Evolutionary conservation across 2,888 invertebrate genomes (phyloP).

Genomic region (Keiferia lycopersicella): DNA sequence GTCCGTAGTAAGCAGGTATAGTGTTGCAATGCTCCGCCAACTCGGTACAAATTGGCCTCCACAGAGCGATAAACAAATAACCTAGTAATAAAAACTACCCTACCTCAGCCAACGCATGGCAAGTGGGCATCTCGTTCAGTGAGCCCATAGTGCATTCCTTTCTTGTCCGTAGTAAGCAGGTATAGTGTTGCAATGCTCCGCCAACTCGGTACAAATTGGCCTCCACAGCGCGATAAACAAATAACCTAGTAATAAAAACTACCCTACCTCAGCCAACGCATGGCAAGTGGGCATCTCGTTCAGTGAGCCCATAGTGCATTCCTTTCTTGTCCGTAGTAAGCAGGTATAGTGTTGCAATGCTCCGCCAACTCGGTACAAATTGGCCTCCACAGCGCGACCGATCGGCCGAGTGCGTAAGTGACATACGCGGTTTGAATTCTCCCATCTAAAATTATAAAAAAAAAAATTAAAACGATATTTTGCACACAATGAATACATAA

Average conservation of each 20-base stretch:
- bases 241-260: no score
- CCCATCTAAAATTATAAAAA: constrained; percentile 80
- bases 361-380: constrained; percentile 51
- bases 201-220: constrained; percentile 53
- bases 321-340: constrained; percentile 46
- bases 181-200: constrained; percentile 50
- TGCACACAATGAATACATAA: no score
- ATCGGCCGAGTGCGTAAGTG: constrained; percentile 61
- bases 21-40: constrained; percentile 55
- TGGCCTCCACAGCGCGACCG: constrained; percentile 62
- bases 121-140: constrained; percentile 55
- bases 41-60: constrained; percentile 45
- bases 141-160: background rate
- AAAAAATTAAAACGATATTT: background rate
- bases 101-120: constrained; percentile 70
- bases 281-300: constrained; percentile 63
- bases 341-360: constrained; percentile 52
- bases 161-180: constrained; percentile 52
- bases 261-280: constrained; percentile 63
- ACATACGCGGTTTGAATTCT: constrained; percentile 71
- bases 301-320: background rate
- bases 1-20: constrained; percentile 52
- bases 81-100: constrained; percentile 17
- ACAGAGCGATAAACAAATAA: no score
- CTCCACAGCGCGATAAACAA: constrained; percentile 55